Conservation (phyloP, 2,797 vertebrate species). For the Atherinosoma microstoma region DNA sequence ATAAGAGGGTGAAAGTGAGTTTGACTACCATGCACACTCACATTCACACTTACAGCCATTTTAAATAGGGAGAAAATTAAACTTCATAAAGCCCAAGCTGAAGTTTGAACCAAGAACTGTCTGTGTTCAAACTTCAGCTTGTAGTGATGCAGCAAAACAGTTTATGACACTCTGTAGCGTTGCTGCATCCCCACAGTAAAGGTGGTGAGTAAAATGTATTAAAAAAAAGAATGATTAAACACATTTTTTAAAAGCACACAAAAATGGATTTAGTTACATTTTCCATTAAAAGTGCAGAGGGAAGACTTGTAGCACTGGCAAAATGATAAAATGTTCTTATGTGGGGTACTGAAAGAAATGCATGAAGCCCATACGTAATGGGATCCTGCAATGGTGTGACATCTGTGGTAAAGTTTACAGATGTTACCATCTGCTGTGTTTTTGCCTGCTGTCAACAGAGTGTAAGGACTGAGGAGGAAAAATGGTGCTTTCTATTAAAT, state of each 20-base stretch:
- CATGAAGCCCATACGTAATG: constrained; percentile 36
- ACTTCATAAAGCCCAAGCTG: background rate
- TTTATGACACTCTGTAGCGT: background rate
- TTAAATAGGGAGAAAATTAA: background rate
- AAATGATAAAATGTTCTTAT: constrained; percentile 21
- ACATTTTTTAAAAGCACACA: background rate
- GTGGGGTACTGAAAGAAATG: constrained; percentile 27
- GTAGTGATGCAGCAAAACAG: background rate
- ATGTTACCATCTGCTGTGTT: constrained; percentile 69
- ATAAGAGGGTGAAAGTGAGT: background rate
- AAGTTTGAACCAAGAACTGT: too few species aligned
- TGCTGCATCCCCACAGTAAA: background rate
- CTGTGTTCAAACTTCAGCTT: background rate
- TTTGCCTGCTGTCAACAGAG: constrained; percentile 43
- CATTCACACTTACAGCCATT: background rate
- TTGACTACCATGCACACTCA: background rate
- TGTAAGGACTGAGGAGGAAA: constrained; percentile 26
- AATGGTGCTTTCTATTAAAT: constrained; percentile 49
- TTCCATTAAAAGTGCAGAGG: constrained; percentile 10
- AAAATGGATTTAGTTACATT: constrained; percentile 6
- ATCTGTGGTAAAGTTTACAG: constrained; percentile 59
- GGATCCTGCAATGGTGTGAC: constrained; percentile 42
- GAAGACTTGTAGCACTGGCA: background rate
- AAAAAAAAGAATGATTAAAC: background rate
- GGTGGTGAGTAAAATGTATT: constrained; percentile 5